phyloP scores from a whole-genome alignment of 1,140 invertebrate genomes.

The Teleogryllus occipitalis region DNA sequence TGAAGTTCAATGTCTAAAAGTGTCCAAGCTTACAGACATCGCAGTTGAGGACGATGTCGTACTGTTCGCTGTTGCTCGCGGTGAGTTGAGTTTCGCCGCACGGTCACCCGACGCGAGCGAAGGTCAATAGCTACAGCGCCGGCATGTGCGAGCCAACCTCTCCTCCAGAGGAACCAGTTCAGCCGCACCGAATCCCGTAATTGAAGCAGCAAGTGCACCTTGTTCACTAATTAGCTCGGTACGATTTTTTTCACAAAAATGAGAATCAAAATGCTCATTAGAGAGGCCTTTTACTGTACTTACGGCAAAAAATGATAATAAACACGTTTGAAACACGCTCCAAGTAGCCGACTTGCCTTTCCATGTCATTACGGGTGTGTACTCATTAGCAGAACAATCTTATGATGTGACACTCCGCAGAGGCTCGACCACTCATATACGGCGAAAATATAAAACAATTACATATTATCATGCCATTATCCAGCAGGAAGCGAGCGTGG shows the following conservation, averaged over 20 bases:
- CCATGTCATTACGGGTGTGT: background rate
- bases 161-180: background rate
- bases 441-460: background rate
- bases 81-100: no score
- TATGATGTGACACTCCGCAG: background rate
- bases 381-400: background rate
- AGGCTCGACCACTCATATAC: background rate
- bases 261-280: background rate
- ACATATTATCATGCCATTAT: slow-evolving; percentile 1
- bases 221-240: background rate
- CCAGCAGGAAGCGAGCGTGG: background rate
- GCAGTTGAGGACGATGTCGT: no score
- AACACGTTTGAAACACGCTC: slow-evolving; percentile 3
- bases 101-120: no score
- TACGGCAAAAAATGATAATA: background rate
- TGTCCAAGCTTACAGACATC: no score
- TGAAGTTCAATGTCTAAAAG: no score
- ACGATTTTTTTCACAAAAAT: background rate
- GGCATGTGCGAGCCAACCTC: background rate
- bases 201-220: background rate
- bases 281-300: background rate
- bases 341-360: background rate
- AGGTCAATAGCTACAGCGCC: no score
- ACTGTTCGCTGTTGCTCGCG: no score
- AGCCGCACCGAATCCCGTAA: background rate